Base-by-base conservation (phyloP, 2,113 vertebrate species). In the Anser cygnoides region DNA sequence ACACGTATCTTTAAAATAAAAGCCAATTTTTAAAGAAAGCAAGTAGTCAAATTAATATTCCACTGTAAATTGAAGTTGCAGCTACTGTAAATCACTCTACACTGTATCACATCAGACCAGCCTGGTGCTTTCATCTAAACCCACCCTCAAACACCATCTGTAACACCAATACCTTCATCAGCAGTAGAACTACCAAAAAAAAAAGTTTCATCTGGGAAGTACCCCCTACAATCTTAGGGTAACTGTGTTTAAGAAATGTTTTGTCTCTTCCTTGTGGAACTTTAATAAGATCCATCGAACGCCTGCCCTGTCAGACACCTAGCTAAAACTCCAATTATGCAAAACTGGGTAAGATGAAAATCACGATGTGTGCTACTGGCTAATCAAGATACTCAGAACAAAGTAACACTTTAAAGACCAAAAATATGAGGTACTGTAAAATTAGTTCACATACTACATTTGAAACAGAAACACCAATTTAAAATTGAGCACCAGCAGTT, bases 321-420 rank as follows among this genome's bases (percentile, higher is more conserved):
- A 79, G 29, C 52, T 84, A 50, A 26, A 92, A 70, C 7, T 33
- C 39, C 3, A 58, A 28, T 14, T 5, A 31, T 17, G 4, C 20
- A 68, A 67, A 29, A 62, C 1, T 0, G 37, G 6, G 0, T 4
- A 57, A 58, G 13, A 77, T 9, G 3, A 2, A 1, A 5, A 70
- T 31, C 59, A 71, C 15, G 28, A n/a, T 20, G 43, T 5, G 4
- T 21, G 33, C 18, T 43, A 28, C 59, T 29, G 59, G 6, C 15
- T 21, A 35, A 66, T 16, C 12, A 55, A 6, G 17, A 80, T 80
- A 91, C 65, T 83, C 4, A n/a, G 78, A 81, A 33, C 15, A 62
- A 3, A 21, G 3, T 1, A 59, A 13, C 26, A 22, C 9, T 46
- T 86, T 16, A 26, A 43, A 85, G 9, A 80, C 31, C 6, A 90